A percentile compares a stretch with the other conserved stretches of the same genome.
These are phyloP conservation scores for Phyllotis vaccarum DNA, from an alignment of 2,797 vertebrate genomes.

Conservation along the genomic window DNA sequence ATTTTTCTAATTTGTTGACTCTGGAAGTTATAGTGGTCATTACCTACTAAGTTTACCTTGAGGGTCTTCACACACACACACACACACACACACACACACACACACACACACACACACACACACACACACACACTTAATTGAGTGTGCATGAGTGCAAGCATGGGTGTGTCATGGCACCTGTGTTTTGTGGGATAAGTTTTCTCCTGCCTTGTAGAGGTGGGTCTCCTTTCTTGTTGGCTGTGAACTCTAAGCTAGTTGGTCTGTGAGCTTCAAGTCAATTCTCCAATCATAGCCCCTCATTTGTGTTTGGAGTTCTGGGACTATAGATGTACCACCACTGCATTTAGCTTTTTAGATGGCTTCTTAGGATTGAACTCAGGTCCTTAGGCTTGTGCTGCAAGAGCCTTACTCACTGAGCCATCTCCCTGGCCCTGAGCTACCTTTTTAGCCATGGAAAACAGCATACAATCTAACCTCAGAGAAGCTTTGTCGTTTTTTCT, in stretches of 20 bases:
- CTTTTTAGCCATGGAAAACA: not conserved
- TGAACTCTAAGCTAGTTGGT: not conserved
- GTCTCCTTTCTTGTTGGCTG: not conserved
- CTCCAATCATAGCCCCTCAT: not conserved
- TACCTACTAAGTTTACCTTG: not conserved
- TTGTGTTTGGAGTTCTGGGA: not conserved
- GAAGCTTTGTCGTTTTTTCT: not conserved
- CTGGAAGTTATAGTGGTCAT: not conserved
- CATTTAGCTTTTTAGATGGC: not conserved
- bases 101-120: not conserved
- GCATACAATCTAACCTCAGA: not conserved
- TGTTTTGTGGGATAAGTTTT: too few species aligned
- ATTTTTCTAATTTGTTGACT: conserved; percentile 10
- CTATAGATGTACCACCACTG: not conserved
- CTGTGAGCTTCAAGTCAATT: not conserved
- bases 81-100: not conserved
- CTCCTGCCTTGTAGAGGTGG: not conserved
- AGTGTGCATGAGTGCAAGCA: not conserved
- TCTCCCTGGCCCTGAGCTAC: too few species aligned
- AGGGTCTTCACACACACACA: not conserved
- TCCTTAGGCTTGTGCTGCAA: not conserved
- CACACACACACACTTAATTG: not conserved
- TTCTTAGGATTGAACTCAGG: not conserved
- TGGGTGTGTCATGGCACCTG: too few species aligned
- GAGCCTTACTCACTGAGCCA: not conserved